Conservation (phyloP, 2,888 invertebrate genomes). For the Muschampia plurimacula region DNA sequence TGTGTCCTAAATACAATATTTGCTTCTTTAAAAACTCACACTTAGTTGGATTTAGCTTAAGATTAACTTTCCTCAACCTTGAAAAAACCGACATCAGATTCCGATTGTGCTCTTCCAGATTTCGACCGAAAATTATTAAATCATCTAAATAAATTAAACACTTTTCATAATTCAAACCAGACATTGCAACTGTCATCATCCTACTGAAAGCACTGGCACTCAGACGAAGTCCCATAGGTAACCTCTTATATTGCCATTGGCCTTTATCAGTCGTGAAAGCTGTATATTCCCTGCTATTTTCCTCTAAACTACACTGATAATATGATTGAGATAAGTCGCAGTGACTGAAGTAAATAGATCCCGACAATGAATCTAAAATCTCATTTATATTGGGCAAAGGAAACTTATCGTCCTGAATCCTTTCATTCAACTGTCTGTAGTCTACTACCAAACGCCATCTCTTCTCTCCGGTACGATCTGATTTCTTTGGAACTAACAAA, state of each 20-base stretch:
- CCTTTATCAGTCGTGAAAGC: neutral
- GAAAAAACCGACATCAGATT: neutral
- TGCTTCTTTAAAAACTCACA: neutral
- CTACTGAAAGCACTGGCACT: conserved; percentile 4
- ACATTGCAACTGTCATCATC: neutral
- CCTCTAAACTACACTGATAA: neutral
- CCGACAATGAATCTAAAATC: neutral
- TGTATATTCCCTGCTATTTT: neutral
- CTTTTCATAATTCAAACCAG: neutral
- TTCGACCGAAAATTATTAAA: neutral
- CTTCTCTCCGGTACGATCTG: neutral
- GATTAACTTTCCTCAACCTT: neutral
- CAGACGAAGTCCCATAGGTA: neutral
- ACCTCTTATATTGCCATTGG: neutral
- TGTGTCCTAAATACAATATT: neutral
- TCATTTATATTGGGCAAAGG: neutral
- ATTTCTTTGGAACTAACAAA: neutral
- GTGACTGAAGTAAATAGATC: neutral
- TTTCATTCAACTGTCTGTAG: neutral
- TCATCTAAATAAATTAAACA: neutral
- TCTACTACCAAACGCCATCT: neutral
- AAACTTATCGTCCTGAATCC: conserved; percentile 3
- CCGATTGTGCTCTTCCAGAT: neutral
- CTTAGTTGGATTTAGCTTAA: neutral
- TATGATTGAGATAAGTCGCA: neutral